A percentile compares a stretch with the other conserved stretches of the same genome.
These are phyloP conservation scores for Leptoteleia sp. DNA, from an alignment of 1,140 invertebrate genomes.

Conservation along the genomic window DNA sequence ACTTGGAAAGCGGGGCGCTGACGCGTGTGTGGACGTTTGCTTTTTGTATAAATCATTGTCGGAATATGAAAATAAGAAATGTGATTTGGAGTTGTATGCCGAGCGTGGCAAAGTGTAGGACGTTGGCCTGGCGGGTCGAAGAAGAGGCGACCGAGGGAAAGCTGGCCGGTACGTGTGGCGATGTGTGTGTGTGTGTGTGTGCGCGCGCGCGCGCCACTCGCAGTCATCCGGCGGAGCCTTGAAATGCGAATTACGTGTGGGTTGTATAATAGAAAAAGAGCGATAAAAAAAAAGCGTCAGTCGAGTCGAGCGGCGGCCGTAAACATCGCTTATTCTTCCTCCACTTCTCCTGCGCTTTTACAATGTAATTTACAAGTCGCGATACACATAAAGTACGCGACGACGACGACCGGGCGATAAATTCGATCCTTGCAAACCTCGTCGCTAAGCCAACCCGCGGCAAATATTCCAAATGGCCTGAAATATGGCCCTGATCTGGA, in stretches of 20 bases:
- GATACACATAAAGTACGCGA: constrained; percentile 35
- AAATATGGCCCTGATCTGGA: no score
- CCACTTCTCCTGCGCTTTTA: constrained; percentile 7
- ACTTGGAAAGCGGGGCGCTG: neutral
- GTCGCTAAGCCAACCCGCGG: no score
- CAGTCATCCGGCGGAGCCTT: constrained; percentile 47
- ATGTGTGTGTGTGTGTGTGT: neutral
- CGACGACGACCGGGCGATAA: no score
- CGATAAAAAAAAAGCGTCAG: constrained; percentile 38
- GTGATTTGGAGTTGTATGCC: constrained; percentile 10
- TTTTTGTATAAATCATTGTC: constrained; percentile 18
- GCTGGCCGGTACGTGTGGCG: neutral
- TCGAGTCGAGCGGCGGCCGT: constrained; percentile 17
- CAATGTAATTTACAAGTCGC: constrained; percentile 48
- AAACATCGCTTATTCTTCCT: constrained; percentile 25
- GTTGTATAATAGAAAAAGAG: constrained; percentile 60
- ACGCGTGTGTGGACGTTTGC: neutral
- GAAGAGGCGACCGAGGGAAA: constrained; percentile 32
- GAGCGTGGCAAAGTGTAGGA: constrained; percentile 21
- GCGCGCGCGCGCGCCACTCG: constrained; percentile 26
- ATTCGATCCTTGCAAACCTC: no score
- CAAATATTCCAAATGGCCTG: no score
- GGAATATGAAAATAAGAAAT: constrained; percentile 28
- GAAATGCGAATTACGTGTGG: constrained; percentile 51
- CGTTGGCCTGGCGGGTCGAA: constrained; percentile 23